Conservation (phyloP, 23 tunicate species). For the Styela plicata region DNA sequence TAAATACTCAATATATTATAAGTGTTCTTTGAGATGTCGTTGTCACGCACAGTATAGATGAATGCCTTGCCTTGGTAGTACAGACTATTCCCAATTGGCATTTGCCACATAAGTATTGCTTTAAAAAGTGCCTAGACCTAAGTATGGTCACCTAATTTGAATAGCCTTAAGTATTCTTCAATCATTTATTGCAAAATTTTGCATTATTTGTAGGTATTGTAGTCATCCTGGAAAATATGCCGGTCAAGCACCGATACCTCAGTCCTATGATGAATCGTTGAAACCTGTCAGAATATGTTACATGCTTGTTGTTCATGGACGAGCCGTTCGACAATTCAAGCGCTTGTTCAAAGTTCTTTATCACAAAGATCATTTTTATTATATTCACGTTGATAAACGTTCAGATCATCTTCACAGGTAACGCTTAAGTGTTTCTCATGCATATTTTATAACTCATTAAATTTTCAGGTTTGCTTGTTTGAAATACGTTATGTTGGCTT, state of each 20-base stretch:
- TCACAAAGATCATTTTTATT: conserved; percentile 79
- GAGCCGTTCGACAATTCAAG: conserved; percentile 81
- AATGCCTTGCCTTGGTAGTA: too few species aligned
- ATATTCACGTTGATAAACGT: conserved; percentile 89
- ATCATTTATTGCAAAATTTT: too few species aligned
- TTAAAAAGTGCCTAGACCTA: too few species aligned
- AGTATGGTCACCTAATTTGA: too few species aligned
- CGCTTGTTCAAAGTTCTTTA: conserved; percentile 78
- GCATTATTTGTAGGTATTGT: conserved; percentile 65
- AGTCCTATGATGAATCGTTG: conserved; percentile 28
- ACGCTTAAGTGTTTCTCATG: neutral
- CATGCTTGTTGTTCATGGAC: conserved; percentile 95
- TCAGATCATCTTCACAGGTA: conserved; percentile 82
- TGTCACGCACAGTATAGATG: too few species aligned
- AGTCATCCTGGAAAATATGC: conserved; percentile 46
- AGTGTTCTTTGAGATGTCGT: too few species aligned
- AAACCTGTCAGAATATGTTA: conserved; percentile 70
- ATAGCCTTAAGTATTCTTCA: too few species aligned
- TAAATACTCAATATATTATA: too few species aligned
- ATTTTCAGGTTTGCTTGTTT: too few species aligned
- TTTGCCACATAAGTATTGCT: too few species aligned
- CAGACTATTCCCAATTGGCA: too few species aligned
- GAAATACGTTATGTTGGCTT: too few species aligned
- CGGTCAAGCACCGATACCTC: conserved; percentile 46
- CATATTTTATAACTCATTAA: neutral